Conservation (phyloP, 2,888 invertebrate species). For the Antheraea assamensis region DNA sequence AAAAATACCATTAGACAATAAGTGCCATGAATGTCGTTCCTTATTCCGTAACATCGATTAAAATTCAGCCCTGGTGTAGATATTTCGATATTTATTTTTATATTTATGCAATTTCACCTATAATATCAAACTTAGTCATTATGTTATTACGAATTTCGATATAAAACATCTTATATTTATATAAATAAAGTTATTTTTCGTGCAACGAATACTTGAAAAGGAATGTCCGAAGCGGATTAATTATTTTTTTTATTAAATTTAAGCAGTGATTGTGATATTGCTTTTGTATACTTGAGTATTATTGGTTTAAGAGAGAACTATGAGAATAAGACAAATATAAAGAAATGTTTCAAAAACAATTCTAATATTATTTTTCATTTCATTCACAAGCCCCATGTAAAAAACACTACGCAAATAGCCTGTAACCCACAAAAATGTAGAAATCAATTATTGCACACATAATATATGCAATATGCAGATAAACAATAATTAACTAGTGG, state of each 20-base stretch:
- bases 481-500: too few species aligned
- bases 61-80: too few species aligned
- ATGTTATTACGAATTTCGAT: neutral
- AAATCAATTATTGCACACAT: too few species aligned
- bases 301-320: neutral
- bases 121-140: too few species aligned
- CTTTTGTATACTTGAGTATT: conserved; percentile 11
- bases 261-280: conserved; percentile 13
- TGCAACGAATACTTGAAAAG: neutral
- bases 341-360: neutral
- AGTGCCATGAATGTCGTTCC: too few species aligned
- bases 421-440: too few species aligned
- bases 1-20: too few species aligned
- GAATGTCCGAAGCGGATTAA: neutral
- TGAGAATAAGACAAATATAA: neutral
- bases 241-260: neutral
- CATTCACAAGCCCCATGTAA: neutral
- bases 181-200: neutral
- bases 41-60: too few species aligned
- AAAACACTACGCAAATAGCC: neutral
- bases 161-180: neutral
- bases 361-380: neutral
- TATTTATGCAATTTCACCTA: too few species aligned
- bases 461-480: too few species aligned
- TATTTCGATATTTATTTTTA: too few species aligned